Base-by-base conservation (phyloP, 2,113 vertebrate species). In the Dromaius novaehollandiae region DNA sequence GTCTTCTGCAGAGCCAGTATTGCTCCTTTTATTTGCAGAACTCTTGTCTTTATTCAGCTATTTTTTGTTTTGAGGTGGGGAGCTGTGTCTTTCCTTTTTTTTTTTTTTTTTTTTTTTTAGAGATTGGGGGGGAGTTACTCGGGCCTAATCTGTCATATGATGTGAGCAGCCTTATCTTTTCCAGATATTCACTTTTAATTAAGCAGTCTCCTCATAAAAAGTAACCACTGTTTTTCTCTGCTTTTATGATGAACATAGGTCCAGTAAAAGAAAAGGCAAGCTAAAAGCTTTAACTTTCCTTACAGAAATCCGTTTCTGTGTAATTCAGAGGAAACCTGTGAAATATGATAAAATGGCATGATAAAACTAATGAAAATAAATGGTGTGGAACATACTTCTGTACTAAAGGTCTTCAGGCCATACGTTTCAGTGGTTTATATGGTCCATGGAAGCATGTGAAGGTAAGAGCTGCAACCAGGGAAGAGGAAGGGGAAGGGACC, bases 281-380 rank as follows among this genome's bases (percentile, higher is more conserved):
- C n/a, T n/a, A n/a, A n/a, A n/a, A n/a, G n/a, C n/a, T n/a, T n/a
- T n/a, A n/a, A n/a, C 6, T 88, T 94, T 84, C 34, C 51, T 84
- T 94, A 75, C 77, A 68, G 26, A 48, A 71, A 73, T 75, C 18
- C 1, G 38, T 82, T 87, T 84, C 38, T 81, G 21, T 65, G 17
- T 34, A 58, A 73, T 89, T 28, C 34, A 74, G 46, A 81, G 21
- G 38, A 91, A 94, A 82, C 8, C 22, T 91, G 21, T 34, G 48
- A 78, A 93, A 87, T 40, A 61, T 34, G 82, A 94, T 34, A 81
- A 93, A 92, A 91, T 51, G 21, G 26, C 17, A 56, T 38, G 5
- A 88, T 84, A 83, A 94, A 88, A 81, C 30, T 93, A 90, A 94
- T 80, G 82, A 94, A 91, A 94, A 82, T 53, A 91, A 91, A 95